phyloP scores from a whole-genome alignment of 2,113 vertebrate genomes.

The Colossoma macropomum region DNA sequence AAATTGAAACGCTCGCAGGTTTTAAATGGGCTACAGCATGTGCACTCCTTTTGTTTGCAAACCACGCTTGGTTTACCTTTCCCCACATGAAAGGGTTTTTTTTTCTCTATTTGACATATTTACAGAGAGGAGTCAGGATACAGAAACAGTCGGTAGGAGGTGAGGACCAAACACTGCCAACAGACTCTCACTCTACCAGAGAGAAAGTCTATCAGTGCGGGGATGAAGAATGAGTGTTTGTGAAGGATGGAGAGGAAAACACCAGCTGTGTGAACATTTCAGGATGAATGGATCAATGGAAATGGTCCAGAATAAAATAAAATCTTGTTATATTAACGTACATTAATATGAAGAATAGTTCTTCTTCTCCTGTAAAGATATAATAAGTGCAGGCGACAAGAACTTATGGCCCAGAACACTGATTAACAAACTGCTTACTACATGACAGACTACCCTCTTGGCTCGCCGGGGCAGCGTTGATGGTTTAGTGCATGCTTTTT shows the following conservation, averaged over 20 bases:
- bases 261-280: background rate
- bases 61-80: conserved; percentile 4
- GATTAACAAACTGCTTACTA: background rate
- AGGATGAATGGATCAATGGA: background rate
- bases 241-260: background rate
- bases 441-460: background rate
- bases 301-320: background rate
- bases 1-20: background rate
- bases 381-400: too few relatives aligned
- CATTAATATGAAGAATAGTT: background rate
- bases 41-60: conserved; percentile 2
- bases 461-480: background rate
- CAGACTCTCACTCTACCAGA: background rate
- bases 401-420: too few relatives aligned
- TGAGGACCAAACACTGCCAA: conserved; percentile 18
- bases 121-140: conserved; percentile 15
- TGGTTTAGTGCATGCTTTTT: background rate
- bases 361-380: background rate
- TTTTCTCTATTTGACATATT: background rate
- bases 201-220: background rate
- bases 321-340: background rate
- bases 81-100: background rate
- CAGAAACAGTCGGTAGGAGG: background rate
- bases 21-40: background rate
- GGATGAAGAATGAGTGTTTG: background rate